A percentile compares a stretch with the other conserved stretches of the same genome.
Conservation (phyloP, 2,113 vertebrate genomes). For the Colistium nudipinnis region DNA sequence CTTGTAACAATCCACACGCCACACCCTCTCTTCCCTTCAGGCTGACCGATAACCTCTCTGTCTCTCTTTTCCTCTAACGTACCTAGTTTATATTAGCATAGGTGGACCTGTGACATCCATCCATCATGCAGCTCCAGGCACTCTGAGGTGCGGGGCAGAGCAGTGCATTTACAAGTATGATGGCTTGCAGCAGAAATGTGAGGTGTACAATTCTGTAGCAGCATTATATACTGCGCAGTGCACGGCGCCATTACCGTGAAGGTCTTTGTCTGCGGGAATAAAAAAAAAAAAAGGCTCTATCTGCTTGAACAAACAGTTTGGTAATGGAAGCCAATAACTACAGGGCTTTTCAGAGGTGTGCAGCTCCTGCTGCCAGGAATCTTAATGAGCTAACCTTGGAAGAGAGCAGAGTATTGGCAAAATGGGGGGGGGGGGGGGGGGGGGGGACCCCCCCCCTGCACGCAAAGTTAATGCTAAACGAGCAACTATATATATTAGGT, state of each 20-base stretch:
- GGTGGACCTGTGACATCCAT: constrained; percentile 50
- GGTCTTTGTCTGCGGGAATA: constrained; percentile 17
- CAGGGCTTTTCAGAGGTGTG: constrained; percentile 22
- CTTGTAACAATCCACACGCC: constrained; percentile 59
- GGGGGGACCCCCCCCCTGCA: constrained; percentile 12
- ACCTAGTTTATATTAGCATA: constrained; percentile 23
- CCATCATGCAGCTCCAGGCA: constrained; percentile 53
- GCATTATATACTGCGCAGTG: constrained; percentile 43
- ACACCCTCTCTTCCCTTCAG: constrained; percentile 28
- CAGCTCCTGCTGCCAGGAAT: constrained; percentile 41
- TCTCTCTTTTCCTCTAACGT: constrained; percentile 13
- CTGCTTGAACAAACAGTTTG: constrained; percentile 51
- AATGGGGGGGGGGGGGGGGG: too few relatives aligned
- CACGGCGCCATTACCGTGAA: constrained; percentile 25
- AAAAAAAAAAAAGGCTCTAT: constrained; percentile 17
- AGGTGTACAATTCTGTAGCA: constrained; percentile 47
- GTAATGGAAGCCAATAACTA: constrained; percentile 48
- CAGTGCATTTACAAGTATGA: constrained; percentile 18
- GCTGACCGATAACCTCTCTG: constrained; percentile 38
- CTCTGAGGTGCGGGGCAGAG: constrained; percentile 16
- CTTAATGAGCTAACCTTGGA: constrained; percentile 50
- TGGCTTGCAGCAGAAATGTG: constrained; percentile 55
- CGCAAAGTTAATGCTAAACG: constrained; percentile 48
- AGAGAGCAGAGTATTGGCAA: constrained; percentile 21
- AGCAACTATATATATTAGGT: constrained; percentile 50